phyloP scores from a whole-genome alignment of 2,888 invertebrate species.

The Ypsolopha scabrella region DNA sequence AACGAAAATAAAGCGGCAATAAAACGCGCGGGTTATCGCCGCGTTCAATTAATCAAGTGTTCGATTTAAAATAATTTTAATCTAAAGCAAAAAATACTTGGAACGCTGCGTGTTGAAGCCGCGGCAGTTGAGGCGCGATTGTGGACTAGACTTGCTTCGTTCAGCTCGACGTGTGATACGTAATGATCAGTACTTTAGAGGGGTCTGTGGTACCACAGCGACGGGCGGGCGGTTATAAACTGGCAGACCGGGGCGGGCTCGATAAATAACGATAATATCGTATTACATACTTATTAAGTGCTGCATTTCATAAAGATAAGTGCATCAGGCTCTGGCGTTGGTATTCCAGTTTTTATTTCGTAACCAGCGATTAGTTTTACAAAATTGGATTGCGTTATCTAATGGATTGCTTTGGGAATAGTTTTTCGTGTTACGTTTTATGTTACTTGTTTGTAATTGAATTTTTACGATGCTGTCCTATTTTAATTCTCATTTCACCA shows the following conservation, averaged over 20 bases:
- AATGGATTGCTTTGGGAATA: neutral
- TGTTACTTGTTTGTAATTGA: neutral
- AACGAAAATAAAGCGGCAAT: slow-evolving; percentile 53
- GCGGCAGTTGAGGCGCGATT: slow-evolving; percentile 22
- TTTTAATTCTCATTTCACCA: no score
- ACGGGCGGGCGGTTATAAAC: slow-evolving; percentile 46
- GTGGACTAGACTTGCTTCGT: slow-evolving; percentile 10
- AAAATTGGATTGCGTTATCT: slow-evolving; percentile 1
- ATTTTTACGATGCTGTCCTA: neutral
- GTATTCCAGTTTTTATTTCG: no score
- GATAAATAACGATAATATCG: slow-evolving; percentile 55
- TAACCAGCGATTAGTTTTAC: no score
- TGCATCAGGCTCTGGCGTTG: slow-evolving; percentile 18
- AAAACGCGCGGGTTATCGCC: slow-evolving; percentile 54
- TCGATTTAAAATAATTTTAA: slow-evolving; percentile 43
- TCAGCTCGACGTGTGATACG: slow-evolving; percentile 11
- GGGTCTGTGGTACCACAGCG: slow-evolving; percentile 10
- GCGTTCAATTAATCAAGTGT: slow-evolving; percentile 58
- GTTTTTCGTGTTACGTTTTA: neutral
- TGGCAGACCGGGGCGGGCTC: slow-evolving; percentile 30
- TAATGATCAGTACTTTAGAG: slow-evolving; percentile 8
- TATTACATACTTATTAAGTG: slow-evolving; percentile 53
- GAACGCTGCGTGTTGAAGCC: slow-evolving; percentile 16
- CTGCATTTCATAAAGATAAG: slow-evolving; percentile 48
- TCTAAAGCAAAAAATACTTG: slow-evolving; percentile 13